phyloP scores from a whole-genome alignment of 1,140 invertebrate genomes.

The Harpegnathos saltator region DNA sequence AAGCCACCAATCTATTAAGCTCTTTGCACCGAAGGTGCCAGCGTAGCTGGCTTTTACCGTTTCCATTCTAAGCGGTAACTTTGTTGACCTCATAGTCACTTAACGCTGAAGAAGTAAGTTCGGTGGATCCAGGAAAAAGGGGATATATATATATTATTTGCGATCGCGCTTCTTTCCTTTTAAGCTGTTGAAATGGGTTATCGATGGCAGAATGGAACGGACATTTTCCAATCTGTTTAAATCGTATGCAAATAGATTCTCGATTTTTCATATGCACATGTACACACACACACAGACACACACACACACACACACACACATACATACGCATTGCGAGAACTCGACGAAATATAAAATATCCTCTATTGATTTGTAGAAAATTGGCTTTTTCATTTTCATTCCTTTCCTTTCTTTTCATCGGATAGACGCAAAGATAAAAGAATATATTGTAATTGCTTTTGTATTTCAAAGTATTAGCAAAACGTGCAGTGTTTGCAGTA shows the following conservation, averaged over 20 bases:
- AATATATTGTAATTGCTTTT: slow-evolving; percentile 1
- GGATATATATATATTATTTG: slow-evolving; percentile 41
- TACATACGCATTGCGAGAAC: background rate
- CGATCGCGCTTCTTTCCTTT: slow-evolving; percentile 8
- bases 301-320: no score
- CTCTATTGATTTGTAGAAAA: background rate
- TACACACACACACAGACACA: no score
- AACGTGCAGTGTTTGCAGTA: slow-evolving; percentile 26
- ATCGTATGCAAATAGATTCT: background rate
- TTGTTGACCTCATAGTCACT: slow-evolving; percentile 48
- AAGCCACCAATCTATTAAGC: slow-evolving; percentile 55
- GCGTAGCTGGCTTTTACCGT: slow-evolving; percentile 56
- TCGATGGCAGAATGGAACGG: background rate
- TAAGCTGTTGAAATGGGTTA: slow-evolving; percentile 5
- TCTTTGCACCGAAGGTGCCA: slow-evolving; percentile 26
- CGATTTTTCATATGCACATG: no score
- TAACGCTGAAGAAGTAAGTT: slow-evolving; percentile 38
- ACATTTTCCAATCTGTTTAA: background rate
- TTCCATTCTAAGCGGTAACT: slow-evolving; percentile 50
- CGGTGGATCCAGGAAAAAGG: slow-evolving; percentile 1
- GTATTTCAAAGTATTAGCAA: background rate
- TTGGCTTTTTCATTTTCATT: background rate
- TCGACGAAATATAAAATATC: background rate
- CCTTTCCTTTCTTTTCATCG: background rate
- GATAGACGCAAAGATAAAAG: background rate